Base-by-base conservation (phyloP, 30 jellyfish, hydroid and myxozoan species). In the Euphysa ruthae region DNA sequence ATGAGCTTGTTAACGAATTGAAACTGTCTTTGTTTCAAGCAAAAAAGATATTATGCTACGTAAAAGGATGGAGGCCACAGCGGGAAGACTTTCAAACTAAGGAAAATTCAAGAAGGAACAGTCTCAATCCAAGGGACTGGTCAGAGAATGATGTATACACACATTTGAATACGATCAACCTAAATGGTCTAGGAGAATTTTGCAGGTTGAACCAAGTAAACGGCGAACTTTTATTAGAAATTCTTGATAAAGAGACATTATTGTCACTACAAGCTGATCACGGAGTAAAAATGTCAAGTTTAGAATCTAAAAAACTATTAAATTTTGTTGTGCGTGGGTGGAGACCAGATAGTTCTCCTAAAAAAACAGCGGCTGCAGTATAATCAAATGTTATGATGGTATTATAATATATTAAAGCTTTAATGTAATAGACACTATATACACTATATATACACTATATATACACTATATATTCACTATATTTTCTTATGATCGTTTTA, bases 21-120 rank as follows among this genome's bases (percentile, higher is more conserved):
- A 73, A 61, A 26, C 61, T 81, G 75, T 66, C 88, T 10, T 35
- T 69, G 31, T 81, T 81, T 43, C 94, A 81, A 63, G 94, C 94
- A 6, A 62, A 73, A 22, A 81, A 81, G 51, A 35, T 81, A 18
- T 4, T 57, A 52, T 18, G 49, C 32, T 71, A 81, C 61, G 61
- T 71, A 0, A 34, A 65, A 61, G 94, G 94, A 0, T 81, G 94
- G 94, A 49, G 75, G 16, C 94, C 87, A 1, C 81, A 81, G 30
- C 55, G 42, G 15, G 20, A 16, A 4, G 71, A 50, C 32, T 15
- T 20, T 1, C 81, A 55, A 32, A 15, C 29, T 46, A 38, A 32
- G 20, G 81, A 61, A 34, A 26, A 55, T 44, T 51, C 64, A 24
- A 34, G 82, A 61, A 32, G 92, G 57, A 31, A 46, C 16, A 50